Conservation (phyloP, 1,140 invertebrate species). For the Platyura marginata region DNA sequence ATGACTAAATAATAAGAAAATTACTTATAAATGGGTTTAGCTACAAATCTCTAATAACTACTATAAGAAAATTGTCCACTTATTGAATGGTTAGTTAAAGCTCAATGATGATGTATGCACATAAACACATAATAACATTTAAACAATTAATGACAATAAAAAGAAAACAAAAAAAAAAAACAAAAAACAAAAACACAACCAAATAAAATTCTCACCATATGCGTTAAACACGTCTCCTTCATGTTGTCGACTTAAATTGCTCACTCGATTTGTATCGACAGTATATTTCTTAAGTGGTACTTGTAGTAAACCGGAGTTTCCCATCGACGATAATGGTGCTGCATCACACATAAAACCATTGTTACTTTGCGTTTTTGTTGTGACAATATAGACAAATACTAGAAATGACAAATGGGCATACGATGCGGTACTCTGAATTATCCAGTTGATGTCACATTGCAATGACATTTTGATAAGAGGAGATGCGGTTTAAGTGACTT, state of each 20-base stretch:
- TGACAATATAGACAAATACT: not conserved
- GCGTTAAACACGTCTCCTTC: conserved; percentile 36
- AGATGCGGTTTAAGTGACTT: too few species aligned
- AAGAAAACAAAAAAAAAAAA: conserved; percentile 15
- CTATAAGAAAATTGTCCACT: too few species aligned
- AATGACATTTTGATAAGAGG: not conserved
- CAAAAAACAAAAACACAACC: conserved; percentile 7
- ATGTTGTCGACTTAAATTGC: conserved; percentile 30
- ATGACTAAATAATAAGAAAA: too few species aligned
- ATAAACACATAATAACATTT: too few species aligned
- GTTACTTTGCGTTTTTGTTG: not conserved
- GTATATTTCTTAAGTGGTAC: not conserved
- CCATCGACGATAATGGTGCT: not conserved
- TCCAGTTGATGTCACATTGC: not conserved
- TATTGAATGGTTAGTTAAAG: too few species aligned
- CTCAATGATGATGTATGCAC: too few species aligned
- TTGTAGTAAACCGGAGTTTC: not conserved
- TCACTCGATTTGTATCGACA: not conserved
- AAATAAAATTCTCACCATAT: conserved; percentile 25
- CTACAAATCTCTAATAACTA: too few species aligned
- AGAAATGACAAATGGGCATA: not conserved
- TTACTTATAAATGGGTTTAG: too few species aligned
- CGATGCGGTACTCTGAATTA: not conserved
- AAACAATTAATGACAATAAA: conserved; percentile 5
- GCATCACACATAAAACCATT: not conserved